Base-by-base conservation (phyloP, 2,797 vertebrate species). In the Enteromius afrohamiltoni region DNA sequence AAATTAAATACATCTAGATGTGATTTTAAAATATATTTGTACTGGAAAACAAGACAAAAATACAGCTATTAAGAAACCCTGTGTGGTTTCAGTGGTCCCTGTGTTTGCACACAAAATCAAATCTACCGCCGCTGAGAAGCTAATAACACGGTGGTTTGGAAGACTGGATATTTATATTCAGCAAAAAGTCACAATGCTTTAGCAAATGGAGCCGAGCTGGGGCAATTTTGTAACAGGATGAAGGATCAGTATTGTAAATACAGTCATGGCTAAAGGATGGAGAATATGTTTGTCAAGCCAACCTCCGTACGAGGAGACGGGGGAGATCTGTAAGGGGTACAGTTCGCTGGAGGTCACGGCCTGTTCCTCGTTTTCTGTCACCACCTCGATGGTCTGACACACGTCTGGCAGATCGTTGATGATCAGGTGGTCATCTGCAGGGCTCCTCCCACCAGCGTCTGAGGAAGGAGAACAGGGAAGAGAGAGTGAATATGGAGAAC, bases 351-450 rank as follows among this genome's bases (percentile, higher is more conserved):
- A 96, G 93, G 94, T 96, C 69, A 97, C 95, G 0, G 96, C 96
- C 89, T 98, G 97, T 40, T 99, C 98, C 0, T 99, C 97, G 0
- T 96, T 97, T 91, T 99, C 98, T 0, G 98, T 99, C 90, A 95
- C 97, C 91, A 99, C 98, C 87, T 99, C 98, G 2, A 99, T 97
- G 6, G 98, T 98, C 89, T 99, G 97, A 88, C 97, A 99, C 88
- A 99, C 96, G 60, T 97, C 97, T 0, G 98, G 98, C 9, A 98
- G 95, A 83, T 99, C 97, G 67, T 93, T 92, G 87, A 96, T 95
- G 87, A 99, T 97, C 92, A 99, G 92, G 26, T 97, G 95, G 82
- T 97, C 97, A 11, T 95, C 97, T 0, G 88, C 92, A 37, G 87
- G 53, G 53, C 53, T 55, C 53, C 21, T 3, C 53, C 53, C 53